Conservation (phyloP, 53 echinoderm and acorn worm genomes). For the Patiria pectinifera region DNA sequence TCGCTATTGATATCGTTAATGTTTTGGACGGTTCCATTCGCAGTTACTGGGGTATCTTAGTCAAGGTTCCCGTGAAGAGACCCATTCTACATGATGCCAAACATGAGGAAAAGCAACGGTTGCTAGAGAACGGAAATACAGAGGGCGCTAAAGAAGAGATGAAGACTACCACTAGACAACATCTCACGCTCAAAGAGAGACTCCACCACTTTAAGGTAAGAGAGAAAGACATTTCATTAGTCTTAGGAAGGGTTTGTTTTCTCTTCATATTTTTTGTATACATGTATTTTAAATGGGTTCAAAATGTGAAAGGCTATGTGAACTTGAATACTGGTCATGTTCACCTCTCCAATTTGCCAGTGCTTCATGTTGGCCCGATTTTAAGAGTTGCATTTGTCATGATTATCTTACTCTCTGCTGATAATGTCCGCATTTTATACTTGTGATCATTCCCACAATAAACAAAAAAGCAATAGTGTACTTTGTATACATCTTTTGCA, state of each 20-base stretch:
- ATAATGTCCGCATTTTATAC: no score
- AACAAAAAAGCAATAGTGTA: no score
- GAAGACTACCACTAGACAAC: neutral
- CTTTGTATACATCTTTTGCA: no score
- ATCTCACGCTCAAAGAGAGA: neutral
- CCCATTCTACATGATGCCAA: neutral
- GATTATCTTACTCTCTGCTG: no score
- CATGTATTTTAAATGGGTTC: neutral
- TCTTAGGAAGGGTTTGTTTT: no score
- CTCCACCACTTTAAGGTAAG: neutral
- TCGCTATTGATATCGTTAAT: no score
- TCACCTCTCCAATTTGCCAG: no score
- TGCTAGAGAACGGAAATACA: neutral
- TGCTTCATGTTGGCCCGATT: no score
- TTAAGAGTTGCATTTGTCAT: no score
- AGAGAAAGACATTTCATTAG: neutral
- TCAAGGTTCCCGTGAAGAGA: neutral
- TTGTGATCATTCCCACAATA: no score
- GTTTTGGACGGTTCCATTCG: neutral
- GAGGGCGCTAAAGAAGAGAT: neutral
- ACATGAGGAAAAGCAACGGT: neutral
- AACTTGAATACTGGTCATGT: no score
- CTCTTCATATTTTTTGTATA: neutral
- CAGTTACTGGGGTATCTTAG: conserved; percentile 22
- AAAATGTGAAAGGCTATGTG: no score